Conservation (phyloP, 2,888 invertebrate species). For the Aradus depressus region DNA sequence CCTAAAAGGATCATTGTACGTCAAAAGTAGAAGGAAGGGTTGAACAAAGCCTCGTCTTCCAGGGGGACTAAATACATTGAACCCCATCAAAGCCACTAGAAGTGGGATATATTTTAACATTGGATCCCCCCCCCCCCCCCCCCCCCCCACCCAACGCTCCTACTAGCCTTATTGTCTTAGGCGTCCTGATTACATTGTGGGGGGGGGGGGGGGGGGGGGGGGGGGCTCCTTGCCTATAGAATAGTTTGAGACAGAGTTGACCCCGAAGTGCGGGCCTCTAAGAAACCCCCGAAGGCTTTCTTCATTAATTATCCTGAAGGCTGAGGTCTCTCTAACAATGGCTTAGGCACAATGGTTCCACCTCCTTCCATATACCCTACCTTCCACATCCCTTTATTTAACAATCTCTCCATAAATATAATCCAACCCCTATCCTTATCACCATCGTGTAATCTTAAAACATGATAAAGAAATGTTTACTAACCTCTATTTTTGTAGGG, state of each 20-base stretch:
- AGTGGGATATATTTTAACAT: constrained; percentile 15
- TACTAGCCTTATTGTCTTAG: constrained; percentile 6
- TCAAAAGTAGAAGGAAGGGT: too few species aligned
- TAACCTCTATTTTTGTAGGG: too few species aligned
- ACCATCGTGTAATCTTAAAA: too few species aligned
- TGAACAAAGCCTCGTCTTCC: too few species aligned
- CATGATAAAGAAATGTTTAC: too few species aligned
- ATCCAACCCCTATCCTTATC: too few species aligned
- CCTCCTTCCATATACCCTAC: too few species aligned
- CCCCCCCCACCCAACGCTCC: too few species aligned
- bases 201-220: neutral
- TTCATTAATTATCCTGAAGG: constrained; percentile 13
- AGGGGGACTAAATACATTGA: too few species aligned
- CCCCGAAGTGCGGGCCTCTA: constrained; percentile 8
- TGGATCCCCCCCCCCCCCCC: constrained; percentile 2
- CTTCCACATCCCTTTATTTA: constrained; percentile 9
- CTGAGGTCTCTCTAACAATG: constrained; percentile 9
- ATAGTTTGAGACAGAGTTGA: constrained; percentile 9
- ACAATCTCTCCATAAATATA: constrained; percentile 16
- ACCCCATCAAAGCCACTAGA: constrained; percentile 15
- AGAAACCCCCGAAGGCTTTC: constrained; percentile 14
- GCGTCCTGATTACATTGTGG: constrained; percentile 13
- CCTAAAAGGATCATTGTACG: too few species aligned
- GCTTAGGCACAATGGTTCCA: neutral
- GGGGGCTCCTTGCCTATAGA: constrained; percentile 7